Evolutionary conservation across 2,797 vertebrate genomes (phyloP).

Genomic region (Epinephelus malabaricus): DNA sequence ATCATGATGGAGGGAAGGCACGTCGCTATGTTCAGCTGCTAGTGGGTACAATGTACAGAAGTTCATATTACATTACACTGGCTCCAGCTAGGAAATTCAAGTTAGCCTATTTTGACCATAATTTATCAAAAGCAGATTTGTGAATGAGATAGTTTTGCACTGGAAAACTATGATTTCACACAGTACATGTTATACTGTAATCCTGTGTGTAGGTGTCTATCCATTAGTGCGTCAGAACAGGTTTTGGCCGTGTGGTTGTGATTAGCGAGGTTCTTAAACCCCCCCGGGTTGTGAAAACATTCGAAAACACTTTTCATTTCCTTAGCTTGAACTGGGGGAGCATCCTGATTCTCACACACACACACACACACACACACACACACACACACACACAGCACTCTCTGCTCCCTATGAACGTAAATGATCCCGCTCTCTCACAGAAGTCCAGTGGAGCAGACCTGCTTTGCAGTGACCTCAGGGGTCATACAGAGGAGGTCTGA

Average conservation of each 20-base stretch:
- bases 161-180: slow-evolving; percentile 7
- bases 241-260: slow-evolving; percentile 64
- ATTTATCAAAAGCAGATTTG: slow-evolving; percentile 53
- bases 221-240: slow-evolving; percentile 18
- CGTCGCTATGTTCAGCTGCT: slow-evolving; percentile 12
- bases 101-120: slow-evolving; percentile 11
- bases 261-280: slow-evolving; percentile 59
- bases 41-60: neutral
- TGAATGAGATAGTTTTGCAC: slow-evolving; percentile 25
- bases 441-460: slow-evolving; percentile 49
- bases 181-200: slow-evolving; percentile 9
- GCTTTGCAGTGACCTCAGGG: slow-evolving; percentile 56
- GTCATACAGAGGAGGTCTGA: slow-evolving; percentile 62
- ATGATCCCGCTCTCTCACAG: slow-evolving; percentile 30
- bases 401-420: slow-evolving; percentile 31
- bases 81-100: slow-evolving; percentile 18
- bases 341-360: slow-evolving; percentile 44
- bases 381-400: neutral
- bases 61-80: slow-evolving; percentile 37
- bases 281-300: slow-evolving; percentile 77
- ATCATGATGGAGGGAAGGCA: slow-evolving; percentile 32
- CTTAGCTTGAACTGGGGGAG: slow-evolving; percentile 57
- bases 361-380: slow-evolving; percentile 19
- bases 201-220: neutral
- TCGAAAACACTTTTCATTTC: slow-evolving; percentile 81